Evolutionary conservation across 2,888 invertebrate genomes (phyloP).

Genomic region (Drosophila emarginata): DNA sequence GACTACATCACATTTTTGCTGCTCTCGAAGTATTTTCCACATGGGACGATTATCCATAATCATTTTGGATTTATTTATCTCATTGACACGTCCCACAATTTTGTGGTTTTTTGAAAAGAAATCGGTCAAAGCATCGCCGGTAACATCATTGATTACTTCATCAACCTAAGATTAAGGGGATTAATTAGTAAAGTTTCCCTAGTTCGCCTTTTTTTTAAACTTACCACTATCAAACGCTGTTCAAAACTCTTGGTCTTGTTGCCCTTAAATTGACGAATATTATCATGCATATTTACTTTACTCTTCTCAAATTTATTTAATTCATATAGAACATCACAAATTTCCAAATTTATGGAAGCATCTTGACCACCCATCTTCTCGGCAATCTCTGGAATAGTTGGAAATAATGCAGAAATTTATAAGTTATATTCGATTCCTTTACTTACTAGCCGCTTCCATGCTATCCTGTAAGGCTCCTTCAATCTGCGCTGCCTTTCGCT

Average conservation of each 20-base stretch:
- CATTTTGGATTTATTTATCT: conserved; percentile 53
- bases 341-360: conserved; percentile 76
- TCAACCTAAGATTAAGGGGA: conserved; percentile 55
- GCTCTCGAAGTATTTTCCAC: conserved; percentile 78
- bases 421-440: neutral
- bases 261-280: conserved; percentile 67
- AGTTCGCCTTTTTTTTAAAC: neutral
- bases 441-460: conserved; percentile 69
- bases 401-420: neutral
- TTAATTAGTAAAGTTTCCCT: neutral
- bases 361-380: conserved; percentile 51
- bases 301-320: conserved; percentile 76
- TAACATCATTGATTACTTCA: conserved; percentile 76
- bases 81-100: conserved; percentile 60
- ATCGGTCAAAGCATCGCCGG: conserved; percentile 71
- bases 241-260: conserved; percentile 68
- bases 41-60: conserved; percentile 65
- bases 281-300: conserved; percentile 68
- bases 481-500: conserved; percentile 74
- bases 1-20: conserved; percentile 74
- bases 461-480: conserved; percentile 71
- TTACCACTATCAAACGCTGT: conserved; percentile 69
- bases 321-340: conserved; percentile 79
- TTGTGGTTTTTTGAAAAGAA: conserved; percentile 74
- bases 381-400: conserved; percentile 19